Evolutionary conservation across 2,888 invertebrate species (phyloP), one percentile per base, ranked within the genome.

Genomic region (Orthonychiurus folsomi): DNA sequence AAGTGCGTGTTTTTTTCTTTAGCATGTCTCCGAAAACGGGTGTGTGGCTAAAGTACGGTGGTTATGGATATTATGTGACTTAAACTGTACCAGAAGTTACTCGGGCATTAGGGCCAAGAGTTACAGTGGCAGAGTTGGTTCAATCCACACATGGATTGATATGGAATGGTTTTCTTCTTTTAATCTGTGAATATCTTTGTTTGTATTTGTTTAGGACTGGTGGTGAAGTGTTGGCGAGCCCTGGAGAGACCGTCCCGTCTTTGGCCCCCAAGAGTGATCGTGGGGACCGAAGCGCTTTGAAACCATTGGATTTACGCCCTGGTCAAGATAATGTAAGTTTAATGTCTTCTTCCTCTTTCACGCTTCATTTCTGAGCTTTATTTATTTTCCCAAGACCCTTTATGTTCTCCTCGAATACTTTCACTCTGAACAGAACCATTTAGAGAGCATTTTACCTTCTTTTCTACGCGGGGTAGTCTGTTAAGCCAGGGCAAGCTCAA

Each of bases 301-400:
- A 72, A 63, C 72, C 72, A 18, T 65, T 72, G 64, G 63, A 72
- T 50, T 66, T 72, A 28, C 60, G 56, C 25, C 47, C 61, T 48
- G 27, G 56, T n/a, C 37, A 50, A 59, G 68, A 69, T 63, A 68
- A 68, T 68, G 69, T 69, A 68, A 67, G 67, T 68, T 37, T 54
- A 28, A 61, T 61, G 56, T 25, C 26, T 28, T 24, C 50, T 47
- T 56, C 50, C 24, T 23, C 23, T 21, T 54, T 23, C 52, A 37
- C 37, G 9, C 37, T 37, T 37, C 37, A 37, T 9, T 37, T 5
- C 37, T 37, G 37, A 37, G 37, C 37, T 37, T 37, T 37, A 37
- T 37, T 37, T 37, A 37, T 37, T 37, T 37, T 37, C 37, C 15
- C 5, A 37, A 37, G 37, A 37, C 37, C 37, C 37, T 37, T 37